Evolutionary conservation across 2,797 vertebrate genomes (phyloP), one percentile per base, ranked within the genome.

Genomic region (Apogon talboti): DNA sequence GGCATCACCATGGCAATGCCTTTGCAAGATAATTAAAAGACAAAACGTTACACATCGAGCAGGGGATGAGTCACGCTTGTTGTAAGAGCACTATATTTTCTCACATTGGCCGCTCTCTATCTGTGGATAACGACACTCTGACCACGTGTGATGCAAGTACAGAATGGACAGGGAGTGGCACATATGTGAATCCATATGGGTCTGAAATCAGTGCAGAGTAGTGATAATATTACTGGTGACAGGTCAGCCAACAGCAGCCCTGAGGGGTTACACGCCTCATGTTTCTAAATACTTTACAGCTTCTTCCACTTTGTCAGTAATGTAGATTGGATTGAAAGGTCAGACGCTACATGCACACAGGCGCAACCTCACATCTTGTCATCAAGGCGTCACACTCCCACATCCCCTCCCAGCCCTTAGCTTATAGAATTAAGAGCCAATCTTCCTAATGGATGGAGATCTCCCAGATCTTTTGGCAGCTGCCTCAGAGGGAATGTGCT

Each of bases 281-380:
- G 65, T 71, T 67, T 64, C 47, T 18, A 57, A 50, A 74, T 62
- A 71, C 54, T 80, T 81, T 46, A 78, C 56, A 33, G 59, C 79
- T 44, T 70, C 60, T 74, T 81, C 61, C 74, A 75, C 69, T 70
- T 84, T 83, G 74, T 80, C 80, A 63, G 73, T 76, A 45, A 74
- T 74, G 84, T n/a, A 83, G 85, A 92, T 92, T 87, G 76, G 76
- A 91, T 89, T 89, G 78, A 92, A 93, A 92, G 88, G 89, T 92
- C 86, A 81, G 4, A 14, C 40, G 6, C 11, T 9, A 37, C 49
- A 42, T 28, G 24, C 35, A 55, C 53, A 42, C 44, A 52, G 11
- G 42, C 18, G 42, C 51, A 56, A 18, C 72, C 57, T 41, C 73
- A 33, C 66, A 28, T 54, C 65, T 42, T 81, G 66, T 81, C 81